These are phyloP conservation scores for Bursaphelenchus mucronatus DNA, from an alignment of 1,140 invertebrate species.

Conservation along the genomic window DNA sequence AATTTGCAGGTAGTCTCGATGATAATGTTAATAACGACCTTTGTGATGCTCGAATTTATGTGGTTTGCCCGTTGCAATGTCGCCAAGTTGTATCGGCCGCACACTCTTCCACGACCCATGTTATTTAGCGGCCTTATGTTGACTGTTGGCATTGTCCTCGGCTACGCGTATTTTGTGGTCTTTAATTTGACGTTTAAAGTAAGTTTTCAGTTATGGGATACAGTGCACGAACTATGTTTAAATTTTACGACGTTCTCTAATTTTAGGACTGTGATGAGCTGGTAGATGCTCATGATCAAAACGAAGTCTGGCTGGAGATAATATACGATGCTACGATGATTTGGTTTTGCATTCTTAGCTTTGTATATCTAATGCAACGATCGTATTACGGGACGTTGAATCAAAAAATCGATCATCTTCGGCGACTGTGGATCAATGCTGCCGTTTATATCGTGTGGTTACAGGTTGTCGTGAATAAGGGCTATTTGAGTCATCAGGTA, in stretches of 20 bases:
- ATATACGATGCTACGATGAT: conserved; percentile 56
- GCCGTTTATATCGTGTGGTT: conserved; percentile 57
- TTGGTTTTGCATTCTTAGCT: conserved; percentile 45
- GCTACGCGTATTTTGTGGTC: conserved; percentile 58
- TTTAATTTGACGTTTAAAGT: conserved; percentile 55
- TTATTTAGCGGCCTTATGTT: conserved; percentile 53
- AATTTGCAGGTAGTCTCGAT: conserved; percentile 34
- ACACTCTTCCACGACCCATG: conserved; percentile 56
- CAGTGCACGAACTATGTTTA: background rate
- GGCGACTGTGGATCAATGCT: conserved; percentile 55
- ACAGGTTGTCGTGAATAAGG: conserved; percentile 59
- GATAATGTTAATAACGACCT: conserved; percentile 42
- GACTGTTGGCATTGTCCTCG: conserved; percentile 54
- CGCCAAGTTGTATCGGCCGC: conserved; percentile 52
- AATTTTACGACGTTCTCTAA: background rate
- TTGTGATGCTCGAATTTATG: conserved; percentile 55
- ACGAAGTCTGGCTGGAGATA: conserved; percentile 51
- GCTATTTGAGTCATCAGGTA: conserved; percentile 58
- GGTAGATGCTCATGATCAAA: conserved; percentile 49
- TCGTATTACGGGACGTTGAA: conserved; percentile 57
- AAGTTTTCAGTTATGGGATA: background rate
- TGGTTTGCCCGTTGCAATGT: conserved; percentile 38
- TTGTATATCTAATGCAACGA: conserved; percentile 55
- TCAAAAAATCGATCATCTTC: conserved; percentile 52
- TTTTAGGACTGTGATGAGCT: conserved; percentile 55